Evolutionary conservation across 2,888 invertebrate genomes (phyloP).

Genomic region (Lingula anatina): DNA sequence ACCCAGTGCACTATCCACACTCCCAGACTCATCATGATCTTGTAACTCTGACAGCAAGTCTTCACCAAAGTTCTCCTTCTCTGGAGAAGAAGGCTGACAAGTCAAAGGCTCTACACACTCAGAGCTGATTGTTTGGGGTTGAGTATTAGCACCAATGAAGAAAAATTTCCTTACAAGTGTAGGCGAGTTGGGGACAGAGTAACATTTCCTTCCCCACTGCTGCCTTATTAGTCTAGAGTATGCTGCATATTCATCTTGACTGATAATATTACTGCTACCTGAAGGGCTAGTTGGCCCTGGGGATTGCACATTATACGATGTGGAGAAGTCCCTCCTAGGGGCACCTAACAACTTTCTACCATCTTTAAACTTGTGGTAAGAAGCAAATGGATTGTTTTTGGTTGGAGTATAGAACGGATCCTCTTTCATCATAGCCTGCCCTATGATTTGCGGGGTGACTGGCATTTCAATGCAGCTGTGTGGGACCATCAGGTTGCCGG

Average conservation of each 20-base stretch:
- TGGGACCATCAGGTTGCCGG: constrained; percentile 23
- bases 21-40: not conserved
- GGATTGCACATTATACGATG: not conserved
- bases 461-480: not conserved
- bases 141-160: no score
- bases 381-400: constrained; percentile 37
- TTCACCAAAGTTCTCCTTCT: not conserved
- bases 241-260: not conserved
- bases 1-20: not conserved
- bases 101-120: not conserved
- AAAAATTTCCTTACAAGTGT: constrained; percentile 28
- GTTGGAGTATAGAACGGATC: constrained; percentile 51
- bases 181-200: constrained; percentile 46
- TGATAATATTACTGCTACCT: not conserved
- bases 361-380: constrained; percentile 32
- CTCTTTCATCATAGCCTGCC: constrained; percentile 71
- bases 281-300: not conserved
- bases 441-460: constrained; percentile 63
- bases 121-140: not conserved
- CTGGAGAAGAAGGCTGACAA: not conserved
- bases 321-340: constrained; percentile 11
- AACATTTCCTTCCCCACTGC: constrained; percentile 31
- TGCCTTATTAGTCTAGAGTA: not conserved
- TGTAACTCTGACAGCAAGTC: not conserved
- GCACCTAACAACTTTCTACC: constrained; percentile 38